phyloP scores from a whole-genome alignment of 2,797 vertebrate species.

The Babyrousa celebensis region DNA sequence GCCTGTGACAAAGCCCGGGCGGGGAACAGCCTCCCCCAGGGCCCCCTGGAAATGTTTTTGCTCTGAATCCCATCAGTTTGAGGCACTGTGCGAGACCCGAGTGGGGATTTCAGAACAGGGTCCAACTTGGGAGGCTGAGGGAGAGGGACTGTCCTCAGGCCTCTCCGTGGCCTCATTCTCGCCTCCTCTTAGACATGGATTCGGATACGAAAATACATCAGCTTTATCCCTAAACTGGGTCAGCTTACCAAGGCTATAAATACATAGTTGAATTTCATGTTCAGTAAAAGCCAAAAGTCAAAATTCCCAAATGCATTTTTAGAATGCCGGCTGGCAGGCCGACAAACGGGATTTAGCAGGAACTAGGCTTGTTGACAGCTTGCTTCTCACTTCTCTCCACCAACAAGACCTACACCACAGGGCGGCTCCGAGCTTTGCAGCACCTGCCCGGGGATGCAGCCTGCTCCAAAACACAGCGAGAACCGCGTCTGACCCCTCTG shows the following conservation, averaged over 20 bases:
- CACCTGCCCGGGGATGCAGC: background rate
- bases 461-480: background rate
- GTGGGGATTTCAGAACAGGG: background rate
- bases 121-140: fast-evolving
- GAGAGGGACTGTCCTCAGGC: too few relatives aligned
- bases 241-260: constrained; percentile 16
- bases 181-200: background rate
- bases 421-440: fast-evolving
- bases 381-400: constrained; percentile 45
- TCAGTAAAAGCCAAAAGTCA: constrained; percentile 55
- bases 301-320: constrained; percentile 62
- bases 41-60: fast-evolving
- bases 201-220: background rate
- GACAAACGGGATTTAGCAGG: constrained; percentile 57
- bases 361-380: constrained; percentile 60
- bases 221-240: background rate
- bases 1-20: fast-evolving
- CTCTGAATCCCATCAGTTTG: background rate
- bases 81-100: background rate
- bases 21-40: fast-evolving
- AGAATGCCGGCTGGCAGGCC: constrained; percentile 60
- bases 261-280: constrained; percentile 1
- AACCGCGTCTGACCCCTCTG: background rate
- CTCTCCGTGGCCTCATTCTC: background rate
- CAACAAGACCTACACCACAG: background rate